Conservation (phyloP, 92 coral and sea anemone genomes). For the Palythoa heliodiscus region DNA sequence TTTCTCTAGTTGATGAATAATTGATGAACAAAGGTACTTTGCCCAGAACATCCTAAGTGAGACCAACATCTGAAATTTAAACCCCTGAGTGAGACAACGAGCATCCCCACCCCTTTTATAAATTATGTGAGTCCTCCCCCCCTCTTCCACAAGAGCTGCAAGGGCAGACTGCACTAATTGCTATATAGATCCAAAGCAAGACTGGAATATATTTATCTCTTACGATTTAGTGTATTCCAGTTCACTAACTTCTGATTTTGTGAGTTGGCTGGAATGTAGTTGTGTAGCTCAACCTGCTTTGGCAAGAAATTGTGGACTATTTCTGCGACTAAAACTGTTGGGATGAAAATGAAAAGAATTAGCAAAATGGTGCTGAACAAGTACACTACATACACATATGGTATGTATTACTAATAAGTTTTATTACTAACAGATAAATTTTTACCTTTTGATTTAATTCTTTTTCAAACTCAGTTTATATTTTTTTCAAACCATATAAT, state of each 20-base stretch:
- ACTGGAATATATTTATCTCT: slow-evolving; percentile 33
- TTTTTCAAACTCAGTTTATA: no score
- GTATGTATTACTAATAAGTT: no score
- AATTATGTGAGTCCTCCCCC: not conserved
- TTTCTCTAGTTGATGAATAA: no score
- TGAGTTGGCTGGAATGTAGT: slow-evolving; percentile 92
- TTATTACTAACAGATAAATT: no score
- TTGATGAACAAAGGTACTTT: no score
- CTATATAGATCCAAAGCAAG: not conserved
- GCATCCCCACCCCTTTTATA: no score
- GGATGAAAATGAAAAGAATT: not conserved
- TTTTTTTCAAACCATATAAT: no score
- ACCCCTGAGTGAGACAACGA: no score
- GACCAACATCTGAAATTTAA: no score
- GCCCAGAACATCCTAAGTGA: no score
- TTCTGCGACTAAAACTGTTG: slow-evolving; percentile 91
- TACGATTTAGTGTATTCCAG: slow-evolving; percentile 95
- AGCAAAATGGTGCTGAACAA: not conserved
- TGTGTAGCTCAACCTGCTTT: slow-evolving; percentile 92
- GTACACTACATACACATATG: not conserved
- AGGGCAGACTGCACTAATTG: no score
- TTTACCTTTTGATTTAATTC: no score
- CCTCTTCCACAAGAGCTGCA: not conserved
- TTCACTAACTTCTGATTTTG: slow-evolving; percentile 83
- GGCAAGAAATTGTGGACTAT: slow-evolving; percentile 89